Percentiles rank a stretch among this genome's conserved stretches.
phyloP scores from a whole-genome alignment of 2,113 vertebrate genomes.

The Oophaga pumilio region DNA sequence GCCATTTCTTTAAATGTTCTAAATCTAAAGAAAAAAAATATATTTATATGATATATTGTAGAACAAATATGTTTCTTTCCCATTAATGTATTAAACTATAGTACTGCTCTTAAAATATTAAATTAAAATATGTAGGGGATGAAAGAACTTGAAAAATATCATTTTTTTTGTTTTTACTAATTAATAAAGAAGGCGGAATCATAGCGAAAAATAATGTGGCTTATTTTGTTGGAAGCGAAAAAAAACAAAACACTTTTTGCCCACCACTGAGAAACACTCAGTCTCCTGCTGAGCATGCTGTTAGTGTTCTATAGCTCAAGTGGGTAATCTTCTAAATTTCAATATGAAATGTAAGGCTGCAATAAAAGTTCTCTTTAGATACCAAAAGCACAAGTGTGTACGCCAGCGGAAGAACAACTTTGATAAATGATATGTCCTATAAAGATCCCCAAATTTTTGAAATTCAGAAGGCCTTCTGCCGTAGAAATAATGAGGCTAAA shows the following conservation, averaged over 20 bases:
- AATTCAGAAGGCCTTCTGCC: not conserved
- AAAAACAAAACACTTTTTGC: not conserved
- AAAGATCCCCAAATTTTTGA: not conserved
- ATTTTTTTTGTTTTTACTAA: not conserved
- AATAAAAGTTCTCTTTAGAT: conserved; percentile 2
- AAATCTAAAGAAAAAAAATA: not conserved
- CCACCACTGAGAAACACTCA: conserved; percentile 38
- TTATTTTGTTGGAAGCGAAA: conserved; percentile 14
- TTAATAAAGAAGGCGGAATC: not conserved
- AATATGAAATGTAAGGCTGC: conserved; percentile 33
- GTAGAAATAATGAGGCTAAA: not conserved
- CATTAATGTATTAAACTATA: not conserved
- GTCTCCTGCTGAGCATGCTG: conserved; percentile 32
- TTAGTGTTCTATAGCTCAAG: conserved; percentile 32
- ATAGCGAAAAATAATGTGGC: not conserved
- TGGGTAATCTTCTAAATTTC: conserved; percentile 36
- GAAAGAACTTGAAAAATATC: not conserved
- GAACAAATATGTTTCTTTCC: not conserved
- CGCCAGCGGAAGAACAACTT: not conserved
- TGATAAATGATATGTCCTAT: not conserved
- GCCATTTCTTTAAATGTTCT: not conserved
- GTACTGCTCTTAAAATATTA: not conserved
- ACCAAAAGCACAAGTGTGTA: not conserved
- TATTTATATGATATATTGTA: not conserved
- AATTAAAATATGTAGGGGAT: not conserved